phyloP scores from a whole-genome alignment of 2,888 invertebrate species.

The Hydroisotoma schaefferi region DNA sequence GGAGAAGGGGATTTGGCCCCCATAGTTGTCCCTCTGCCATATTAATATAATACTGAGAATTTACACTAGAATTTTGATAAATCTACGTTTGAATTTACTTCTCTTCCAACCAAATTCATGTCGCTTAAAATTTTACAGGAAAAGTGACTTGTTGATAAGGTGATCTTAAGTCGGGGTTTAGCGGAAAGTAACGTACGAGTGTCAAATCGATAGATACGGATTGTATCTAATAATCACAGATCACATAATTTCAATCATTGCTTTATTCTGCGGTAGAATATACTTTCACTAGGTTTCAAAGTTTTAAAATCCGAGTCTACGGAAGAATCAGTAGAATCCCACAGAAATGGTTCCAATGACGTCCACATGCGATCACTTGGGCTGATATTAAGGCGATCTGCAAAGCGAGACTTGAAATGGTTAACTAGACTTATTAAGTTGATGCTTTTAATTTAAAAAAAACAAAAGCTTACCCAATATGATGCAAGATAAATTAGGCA shows the following conservation, averaged over 20 bases:
- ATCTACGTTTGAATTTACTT: neutral
- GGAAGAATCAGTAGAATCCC: neutral
- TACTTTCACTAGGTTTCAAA: neutral
- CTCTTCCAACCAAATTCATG: neutral
- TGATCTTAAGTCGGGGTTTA: too few species aligned
- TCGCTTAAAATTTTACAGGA: too few species aligned
- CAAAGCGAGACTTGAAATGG: neutral
- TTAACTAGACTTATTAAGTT: neutral
- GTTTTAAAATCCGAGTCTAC: neutral
- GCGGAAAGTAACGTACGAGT: too few species aligned
- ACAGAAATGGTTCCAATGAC: neutral
- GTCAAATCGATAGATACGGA: too few species aligned
- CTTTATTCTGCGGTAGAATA: slow-evolving; percentile 4
- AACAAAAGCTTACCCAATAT: slow-evolving; percentile 59
- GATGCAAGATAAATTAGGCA: slow-evolving; percentile 67
- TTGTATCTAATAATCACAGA: neutral
- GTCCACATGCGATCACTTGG: slow-evolving; percentile 20
- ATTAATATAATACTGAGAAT: too few species aligned
- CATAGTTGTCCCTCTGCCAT: too few species aligned
- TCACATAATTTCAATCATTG: neutral
- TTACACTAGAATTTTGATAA: neutral
- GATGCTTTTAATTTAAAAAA: neutral
- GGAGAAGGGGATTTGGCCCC: too few species aligned
- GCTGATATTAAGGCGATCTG: slow-evolving; percentile 26
- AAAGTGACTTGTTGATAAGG: too few species aligned